These are phyloP conservation scores for Alviniconcha strummeri DNA, from an alignment of 2,888 invertebrate species.

Conservation along the genomic window DNA sequence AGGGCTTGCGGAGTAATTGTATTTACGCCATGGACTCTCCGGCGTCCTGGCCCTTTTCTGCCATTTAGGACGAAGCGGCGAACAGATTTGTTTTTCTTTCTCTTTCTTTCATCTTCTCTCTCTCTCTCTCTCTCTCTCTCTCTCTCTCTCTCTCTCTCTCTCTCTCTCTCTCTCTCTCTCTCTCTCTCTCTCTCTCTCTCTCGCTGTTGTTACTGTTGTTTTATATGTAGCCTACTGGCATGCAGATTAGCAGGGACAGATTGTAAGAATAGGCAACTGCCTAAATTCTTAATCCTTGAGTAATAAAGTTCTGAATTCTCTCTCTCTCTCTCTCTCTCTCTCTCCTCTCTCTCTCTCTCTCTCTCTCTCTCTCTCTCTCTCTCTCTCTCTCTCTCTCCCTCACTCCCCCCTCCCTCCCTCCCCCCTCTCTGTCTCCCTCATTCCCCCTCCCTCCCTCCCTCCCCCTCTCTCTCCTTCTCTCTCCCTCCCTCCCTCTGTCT, in stretches of 20 bases:
- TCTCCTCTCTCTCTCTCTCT: neutral
- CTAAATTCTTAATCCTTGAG: too few species aligned
- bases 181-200: slow-evolving; percentile 2
- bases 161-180: neutral
- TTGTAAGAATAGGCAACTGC: too few species aligned
- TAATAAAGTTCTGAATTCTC: too few species aligned
- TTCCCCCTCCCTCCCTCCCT: neutral
- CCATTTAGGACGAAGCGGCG: too few species aligned
- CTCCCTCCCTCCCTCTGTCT: neutral
- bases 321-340: slow-evolving; percentile 1
- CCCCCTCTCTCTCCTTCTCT: neutral
- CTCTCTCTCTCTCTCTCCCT: neutral
- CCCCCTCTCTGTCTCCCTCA: neutral
- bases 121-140: neutral
- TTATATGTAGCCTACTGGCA: too few species aligned
- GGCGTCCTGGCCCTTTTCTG: too few species aligned
- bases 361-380: neutral
- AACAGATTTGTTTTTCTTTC: neutral
- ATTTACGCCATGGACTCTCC: too few species aligned
- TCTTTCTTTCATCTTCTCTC: slow-evolving; percentile 1
- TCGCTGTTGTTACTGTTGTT: neutral
- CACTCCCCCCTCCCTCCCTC: neutral
- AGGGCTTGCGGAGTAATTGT: too few species aligned
- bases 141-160: neutral
- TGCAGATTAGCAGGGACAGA: too few species aligned